Conservation (phyloP, 2,797 vertebrate species). For the Zalophus californianus region DNA sequence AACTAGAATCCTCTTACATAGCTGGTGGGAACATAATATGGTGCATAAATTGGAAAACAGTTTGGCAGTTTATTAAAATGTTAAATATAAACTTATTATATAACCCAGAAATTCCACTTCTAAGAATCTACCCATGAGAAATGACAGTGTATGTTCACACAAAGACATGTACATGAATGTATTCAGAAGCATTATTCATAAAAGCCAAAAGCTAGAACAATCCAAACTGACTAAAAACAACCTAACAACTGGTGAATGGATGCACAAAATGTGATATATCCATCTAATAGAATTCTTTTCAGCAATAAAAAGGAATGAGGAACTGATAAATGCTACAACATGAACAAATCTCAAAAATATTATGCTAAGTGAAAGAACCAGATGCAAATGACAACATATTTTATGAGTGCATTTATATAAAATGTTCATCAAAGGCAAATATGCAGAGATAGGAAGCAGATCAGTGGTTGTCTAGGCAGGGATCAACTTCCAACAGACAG, state of each 20-base stretch:
- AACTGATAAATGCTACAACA: background rate
- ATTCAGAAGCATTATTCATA: background rate
- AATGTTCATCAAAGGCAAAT: slow-evolving; percentile 30
- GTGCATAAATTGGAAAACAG: background rate
- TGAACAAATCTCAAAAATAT: slow-evolving; percentile 4
- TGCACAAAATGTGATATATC: background rate
- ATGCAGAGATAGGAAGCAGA: background rate
- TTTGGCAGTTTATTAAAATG: slow-evolving; percentile 6
- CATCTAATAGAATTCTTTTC: background rate
- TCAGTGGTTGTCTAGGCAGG: background rate
- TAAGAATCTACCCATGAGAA: slow-evolving; percentile 16
- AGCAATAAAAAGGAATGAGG: background rate
- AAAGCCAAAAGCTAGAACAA: background rate
- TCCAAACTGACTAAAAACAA: background rate
- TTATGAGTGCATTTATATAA: background rate
- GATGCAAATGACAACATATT: background rate
- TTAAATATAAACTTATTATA: background rate
- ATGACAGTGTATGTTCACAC: background rate
- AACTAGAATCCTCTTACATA: background rate
- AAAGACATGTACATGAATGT: background rate
- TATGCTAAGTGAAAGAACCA: background rate
- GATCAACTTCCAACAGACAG: background rate
- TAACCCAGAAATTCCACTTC: background rate
- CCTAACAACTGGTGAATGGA: background rate
- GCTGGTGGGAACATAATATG: background rate